phyloP scores from a whole-genome alignment of 2,113 vertebrate genomes.

The Mionectes macconnelli region DNA sequence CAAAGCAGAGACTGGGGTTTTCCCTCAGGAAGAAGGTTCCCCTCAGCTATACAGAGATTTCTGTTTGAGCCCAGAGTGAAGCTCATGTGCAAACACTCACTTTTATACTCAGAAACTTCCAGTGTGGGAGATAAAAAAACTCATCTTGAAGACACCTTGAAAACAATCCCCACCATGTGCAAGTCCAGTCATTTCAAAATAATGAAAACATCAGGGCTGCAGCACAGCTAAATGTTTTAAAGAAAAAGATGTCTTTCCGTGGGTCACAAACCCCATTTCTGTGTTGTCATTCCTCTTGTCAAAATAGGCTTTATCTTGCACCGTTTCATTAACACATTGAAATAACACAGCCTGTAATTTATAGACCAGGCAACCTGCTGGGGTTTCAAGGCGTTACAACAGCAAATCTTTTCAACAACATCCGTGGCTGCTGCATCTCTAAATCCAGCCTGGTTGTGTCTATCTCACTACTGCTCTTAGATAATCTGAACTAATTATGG shows the following conservation, averaged over 20 bases:
- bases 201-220: not conserved
- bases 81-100: not conserved
- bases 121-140: not conserved
- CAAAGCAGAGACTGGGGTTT: not conserved
- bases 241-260: not conserved
- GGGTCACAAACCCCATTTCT: not conserved
- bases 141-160: not conserved
- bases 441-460: not conserved
- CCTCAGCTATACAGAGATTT: not conserved
- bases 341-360: not conserved
- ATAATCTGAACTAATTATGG: fast-evolving
- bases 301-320: not conserved
- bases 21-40: not conserved
- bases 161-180: not conserved
- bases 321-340: not conserved
- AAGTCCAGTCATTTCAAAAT: not conserved
- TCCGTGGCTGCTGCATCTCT: not conserved
- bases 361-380: not conserved
- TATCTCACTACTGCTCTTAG: not conserved
- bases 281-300: not conserved
- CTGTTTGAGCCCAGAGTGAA: not conserved
- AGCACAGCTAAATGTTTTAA: not conserved
- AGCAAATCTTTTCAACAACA: not conserved
- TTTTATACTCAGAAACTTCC: not conserved
- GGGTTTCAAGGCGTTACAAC: not conserved